Conservation (phyloP, 2,797 vertebrate genomes). For the Myiothlypis chrysogaster region DNA sequence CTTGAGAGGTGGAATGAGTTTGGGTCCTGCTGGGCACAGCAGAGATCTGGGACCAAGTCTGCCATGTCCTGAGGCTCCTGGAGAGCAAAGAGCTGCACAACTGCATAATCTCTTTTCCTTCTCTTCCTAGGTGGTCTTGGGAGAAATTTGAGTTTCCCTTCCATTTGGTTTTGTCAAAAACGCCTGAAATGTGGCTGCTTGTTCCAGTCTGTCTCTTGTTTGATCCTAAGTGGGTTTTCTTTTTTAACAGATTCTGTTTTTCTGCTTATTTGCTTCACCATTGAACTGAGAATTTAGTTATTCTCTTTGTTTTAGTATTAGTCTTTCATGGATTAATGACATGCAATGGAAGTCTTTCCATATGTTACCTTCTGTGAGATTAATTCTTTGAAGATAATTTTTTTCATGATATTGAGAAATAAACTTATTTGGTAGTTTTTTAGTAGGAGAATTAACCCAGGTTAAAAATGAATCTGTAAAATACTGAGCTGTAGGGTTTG, state of each 20-base stretch:
- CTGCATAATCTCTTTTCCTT: background rate
- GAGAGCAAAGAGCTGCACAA: background rate
- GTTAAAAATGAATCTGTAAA: background rate
- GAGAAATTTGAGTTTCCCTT: background rate
- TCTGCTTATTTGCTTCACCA: background rate
- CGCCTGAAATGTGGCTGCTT: background rate
- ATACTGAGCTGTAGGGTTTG: background rate
- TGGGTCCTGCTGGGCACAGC: background rate
- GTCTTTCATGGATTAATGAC: background rate
- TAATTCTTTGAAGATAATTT: background rate
- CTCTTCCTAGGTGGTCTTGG: background rate
- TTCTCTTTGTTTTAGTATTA: background rate
- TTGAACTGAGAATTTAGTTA: background rate
- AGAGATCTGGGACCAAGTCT: background rate
- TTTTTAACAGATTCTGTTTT: background rate
- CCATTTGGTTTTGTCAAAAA: background rate
- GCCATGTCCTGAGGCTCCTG: background rate
- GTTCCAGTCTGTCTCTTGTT: background rate
- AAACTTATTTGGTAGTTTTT: background rate
- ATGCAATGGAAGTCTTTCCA: background rate
- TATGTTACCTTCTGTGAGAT: background rate
- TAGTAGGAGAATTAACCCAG: background rate
- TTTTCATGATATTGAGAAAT: background rate
- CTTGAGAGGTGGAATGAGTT: background rate
- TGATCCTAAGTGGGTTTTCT: background rate